Evolutionary conservation across 2,797 vertebrate genomes (phyloP).

Genomic region (Tokudaia muenninki): DNA sequence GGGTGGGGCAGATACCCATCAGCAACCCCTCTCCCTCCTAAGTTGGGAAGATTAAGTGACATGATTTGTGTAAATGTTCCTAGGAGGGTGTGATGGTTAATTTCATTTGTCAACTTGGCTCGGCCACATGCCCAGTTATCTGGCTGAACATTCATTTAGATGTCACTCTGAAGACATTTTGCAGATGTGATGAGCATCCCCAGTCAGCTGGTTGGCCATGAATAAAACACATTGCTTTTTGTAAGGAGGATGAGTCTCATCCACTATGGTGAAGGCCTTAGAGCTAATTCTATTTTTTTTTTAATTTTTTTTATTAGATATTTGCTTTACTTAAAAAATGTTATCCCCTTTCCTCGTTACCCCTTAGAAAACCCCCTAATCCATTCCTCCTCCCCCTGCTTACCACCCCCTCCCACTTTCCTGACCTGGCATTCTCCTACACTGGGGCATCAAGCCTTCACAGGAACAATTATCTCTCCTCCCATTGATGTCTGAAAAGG

Average conservation of each 20-base stretch:
- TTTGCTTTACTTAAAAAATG: too few relatives aligned
- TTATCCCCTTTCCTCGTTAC: too few relatives aligned
- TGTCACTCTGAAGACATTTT: conserved; percentile 2
- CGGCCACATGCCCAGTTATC: not conserved
- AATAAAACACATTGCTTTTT: not conserved
- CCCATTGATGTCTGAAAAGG: too few relatives aligned
- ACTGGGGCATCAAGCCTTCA: too few relatives aligned
- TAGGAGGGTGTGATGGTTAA: not conserved
- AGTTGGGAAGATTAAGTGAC: conserved; percentile 39
- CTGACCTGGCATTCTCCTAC: too few relatives aligned
- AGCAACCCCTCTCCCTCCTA: not conserved
- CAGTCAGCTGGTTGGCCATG: not conserved
- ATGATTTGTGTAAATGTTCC: not conserved
- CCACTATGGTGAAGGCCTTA: not conserved
- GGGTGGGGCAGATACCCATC: not conserved
- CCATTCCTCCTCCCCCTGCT: too few relatives aligned
- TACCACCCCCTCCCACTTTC: too few relatives aligned
- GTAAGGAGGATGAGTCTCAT: not conserved
- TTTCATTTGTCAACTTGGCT: not conserved
- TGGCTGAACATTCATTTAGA: not conserved
- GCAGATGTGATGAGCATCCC: not conserved
- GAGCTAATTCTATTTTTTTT: not conserved
- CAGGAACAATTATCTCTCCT: too few relatives aligned
- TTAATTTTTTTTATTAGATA: too few relatives aligned
- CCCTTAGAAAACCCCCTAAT: too few relatives aligned